These are phyloP conservation scores for Pachyramphus minor DNA, from an alignment of 2,113 vertebrate genomes.

Conservation along the genomic window DNA sequence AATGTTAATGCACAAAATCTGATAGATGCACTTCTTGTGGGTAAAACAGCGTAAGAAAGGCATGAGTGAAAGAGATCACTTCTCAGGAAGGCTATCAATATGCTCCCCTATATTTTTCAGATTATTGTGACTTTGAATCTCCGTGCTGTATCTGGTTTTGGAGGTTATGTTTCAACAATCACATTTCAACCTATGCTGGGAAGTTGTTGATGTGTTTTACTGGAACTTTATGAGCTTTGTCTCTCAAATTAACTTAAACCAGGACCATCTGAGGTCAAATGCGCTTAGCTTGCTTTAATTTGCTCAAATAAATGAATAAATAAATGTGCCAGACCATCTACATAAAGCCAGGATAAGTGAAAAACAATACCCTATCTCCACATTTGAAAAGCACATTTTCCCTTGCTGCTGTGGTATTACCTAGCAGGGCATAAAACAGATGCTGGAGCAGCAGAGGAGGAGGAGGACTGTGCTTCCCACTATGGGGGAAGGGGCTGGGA, in stretches of 20 bases:
- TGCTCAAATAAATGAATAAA: slow-evolving; percentile 71
- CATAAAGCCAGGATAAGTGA: slow-evolving; percentile 60
- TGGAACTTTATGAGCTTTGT: slow-evolving; percentile 58
- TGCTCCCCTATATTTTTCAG: slow-evolving; percentile 9
- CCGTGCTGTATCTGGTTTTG: slow-evolving; percentile 46
- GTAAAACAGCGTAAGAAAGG: background rate
- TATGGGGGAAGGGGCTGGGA: background rate
- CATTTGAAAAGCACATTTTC: background rate
- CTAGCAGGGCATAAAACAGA: background rate
- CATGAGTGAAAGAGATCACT: slow-evolving; percentile 22
- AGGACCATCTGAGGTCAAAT: slow-evolving; percentile 66
- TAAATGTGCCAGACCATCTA: slow-evolving; percentile 52
- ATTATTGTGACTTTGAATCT: slow-evolving; percentile 36
- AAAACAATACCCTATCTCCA: slow-evolving; percentile 50
- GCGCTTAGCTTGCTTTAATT: slow-evolving; percentile 62
- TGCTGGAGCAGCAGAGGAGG: background rate
- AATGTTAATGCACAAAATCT: slow-evolving; percentile 62
- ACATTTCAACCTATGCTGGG: slow-evolving; percentile 46
- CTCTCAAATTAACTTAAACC: slow-evolving; percentile 73
- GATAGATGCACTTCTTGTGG: slow-evolving; percentile 1
- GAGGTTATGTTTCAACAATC: slow-evolving; percentile 40
- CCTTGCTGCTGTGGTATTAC: background rate
- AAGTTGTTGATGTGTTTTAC: slow-evolving; percentile 61
- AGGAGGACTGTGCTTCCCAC: background rate
- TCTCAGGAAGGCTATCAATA: background rate